Conservation (phyloP, 1,140 invertebrate genomes). For the Drosophila erecta region DNA sequence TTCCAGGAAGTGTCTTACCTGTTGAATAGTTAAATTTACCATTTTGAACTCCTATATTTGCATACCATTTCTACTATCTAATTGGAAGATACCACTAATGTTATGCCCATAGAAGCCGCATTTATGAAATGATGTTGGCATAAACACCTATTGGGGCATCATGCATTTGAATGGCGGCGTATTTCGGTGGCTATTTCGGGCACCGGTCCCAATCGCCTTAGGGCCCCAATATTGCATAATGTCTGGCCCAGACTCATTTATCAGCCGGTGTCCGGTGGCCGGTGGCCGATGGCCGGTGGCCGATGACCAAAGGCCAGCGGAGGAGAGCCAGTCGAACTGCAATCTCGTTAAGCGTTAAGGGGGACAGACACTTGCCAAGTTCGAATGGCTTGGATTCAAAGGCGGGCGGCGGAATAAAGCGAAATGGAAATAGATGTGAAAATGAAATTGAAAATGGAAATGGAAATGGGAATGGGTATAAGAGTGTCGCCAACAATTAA, state of each 20-base stretch:
- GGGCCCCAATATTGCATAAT: constrained; percentile 31
- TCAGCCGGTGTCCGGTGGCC: not conserved
- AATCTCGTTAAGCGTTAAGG: constrained; percentile 75
- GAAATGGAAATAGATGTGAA: constrained; percentile 23
- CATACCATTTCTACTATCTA: too few species aligned
- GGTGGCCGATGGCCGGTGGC: not conserved
- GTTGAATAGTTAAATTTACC: too few species aligned
- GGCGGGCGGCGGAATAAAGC: constrained; percentile 18
- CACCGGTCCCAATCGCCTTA: constrained; percentile 31
- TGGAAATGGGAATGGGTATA: constrained; percentile 26
- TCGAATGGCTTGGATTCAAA: constrained; percentile 12
- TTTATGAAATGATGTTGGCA: too few species aligned
- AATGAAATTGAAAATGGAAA: constrained; percentile 18
- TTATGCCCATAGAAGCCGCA: too few species aligned
- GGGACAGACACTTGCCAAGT: constrained; percentile 34
- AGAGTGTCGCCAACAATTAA: constrained; percentile 59
- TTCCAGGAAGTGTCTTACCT: too few species aligned
- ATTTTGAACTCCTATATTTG: too few species aligned
- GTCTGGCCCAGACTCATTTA: constrained; percentile 16
- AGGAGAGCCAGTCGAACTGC: constrained; percentile 9
- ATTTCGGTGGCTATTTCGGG: constrained; percentile 29
- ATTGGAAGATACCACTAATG: too few species aligned
- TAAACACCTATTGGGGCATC: not conserved
- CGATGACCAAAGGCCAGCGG: not conserved
- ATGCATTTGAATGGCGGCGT: not conserved